Evolutionary conservation across 2,888 invertebrate genomes (phyloP).

Genomic region (Ypsolopha scabrella): DNA sequence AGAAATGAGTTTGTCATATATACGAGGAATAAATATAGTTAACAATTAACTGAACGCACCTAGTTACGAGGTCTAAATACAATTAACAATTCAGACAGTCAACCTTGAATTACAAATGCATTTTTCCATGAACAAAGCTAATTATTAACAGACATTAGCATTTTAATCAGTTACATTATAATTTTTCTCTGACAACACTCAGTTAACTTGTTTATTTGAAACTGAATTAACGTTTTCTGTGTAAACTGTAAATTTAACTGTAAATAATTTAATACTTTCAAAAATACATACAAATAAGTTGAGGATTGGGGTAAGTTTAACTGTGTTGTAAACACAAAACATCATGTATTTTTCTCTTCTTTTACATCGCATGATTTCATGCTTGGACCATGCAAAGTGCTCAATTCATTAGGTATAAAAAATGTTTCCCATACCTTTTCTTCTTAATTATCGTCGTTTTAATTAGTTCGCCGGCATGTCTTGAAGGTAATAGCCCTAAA

Average conservation of each 20-base stretch:
- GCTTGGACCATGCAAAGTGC: slow-evolving; percentile 29
- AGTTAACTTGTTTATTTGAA: neutral
- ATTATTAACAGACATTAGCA: neutral
- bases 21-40: too few relatives aligned
- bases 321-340: too few relatives aligned
- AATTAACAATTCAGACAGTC: too few relatives aligned
- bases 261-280: neutral
- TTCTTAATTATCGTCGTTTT: slow-evolving; percentile 8
- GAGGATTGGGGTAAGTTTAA: too few relatives aligned
- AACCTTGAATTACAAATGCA: neutral
- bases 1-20: too few relatives aligned
- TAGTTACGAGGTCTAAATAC: too few relatives aligned
- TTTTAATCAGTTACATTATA: neutral
- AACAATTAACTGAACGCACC: too few relatives aligned
- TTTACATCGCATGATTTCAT: slow-evolving; percentile 27
- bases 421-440: slow-evolving; percentile 14
- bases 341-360: slow-evolving; percentile 4
- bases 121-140: neutral
- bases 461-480: slow-evolving; percentile 26
- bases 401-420: slow-evolving; percentile 12
- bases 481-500: slow-evolving; percentile 28
- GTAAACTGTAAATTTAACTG: too few relatives aligned
- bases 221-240: neutral
- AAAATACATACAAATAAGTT: neutral
- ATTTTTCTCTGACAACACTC: neutral